Percentiles rank a stretch among this genome's conserved stretches.
Evolutionary conservation across 2,888 invertebrate genomes (phyloP).

Genomic region (Matsumyia berberina): DNA sequence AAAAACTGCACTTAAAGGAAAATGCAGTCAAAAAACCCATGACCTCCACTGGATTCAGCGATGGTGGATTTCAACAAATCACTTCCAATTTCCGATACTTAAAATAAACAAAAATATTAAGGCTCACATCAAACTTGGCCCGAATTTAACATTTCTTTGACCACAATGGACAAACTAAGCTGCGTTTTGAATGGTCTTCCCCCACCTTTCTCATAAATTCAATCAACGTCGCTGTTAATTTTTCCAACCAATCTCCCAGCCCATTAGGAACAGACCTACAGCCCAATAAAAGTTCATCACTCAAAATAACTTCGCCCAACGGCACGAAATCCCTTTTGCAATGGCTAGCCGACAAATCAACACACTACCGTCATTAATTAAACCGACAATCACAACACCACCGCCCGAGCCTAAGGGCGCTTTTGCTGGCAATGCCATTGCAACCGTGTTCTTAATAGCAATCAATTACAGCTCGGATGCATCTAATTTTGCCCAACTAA

Average conservation of each 20-base stretch:
- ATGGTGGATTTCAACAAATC: too few relatives aligned
- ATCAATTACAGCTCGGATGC: constrained; percentile 66
- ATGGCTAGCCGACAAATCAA: constrained; percentile 12
- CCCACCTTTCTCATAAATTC: too few relatives aligned
- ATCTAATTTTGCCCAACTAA: constrained; percentile 63
- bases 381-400: constrained; percentile 23
- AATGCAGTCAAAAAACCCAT: too few relatives aligned
- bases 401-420: neutral
- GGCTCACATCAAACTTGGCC: too few relatives aligned
- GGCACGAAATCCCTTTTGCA: neutral
- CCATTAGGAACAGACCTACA: neutral
- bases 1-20: too few relatives aligned
- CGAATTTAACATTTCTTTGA: too few relatives aligned
- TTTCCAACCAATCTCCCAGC: neutral
- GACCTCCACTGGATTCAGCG: too few relatives aligned
- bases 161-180: too few relatives aligned
- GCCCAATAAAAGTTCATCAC: constrained; percentile 12
- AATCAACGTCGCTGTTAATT: too few relatives aligned
- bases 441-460: constrained; percentile 55
- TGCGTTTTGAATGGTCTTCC: too few relatives aligned
- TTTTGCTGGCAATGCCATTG: constrained; percentile 51
- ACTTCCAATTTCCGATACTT: too few relatives aligned
- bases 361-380: constrained; percentile 34
- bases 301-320: constrained; percentile 11
- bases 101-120: too few relatives aligned